Conservation (phyloP, 2,797 vertebrate species). For the Cryptoblepharus egeriae region DNA sequence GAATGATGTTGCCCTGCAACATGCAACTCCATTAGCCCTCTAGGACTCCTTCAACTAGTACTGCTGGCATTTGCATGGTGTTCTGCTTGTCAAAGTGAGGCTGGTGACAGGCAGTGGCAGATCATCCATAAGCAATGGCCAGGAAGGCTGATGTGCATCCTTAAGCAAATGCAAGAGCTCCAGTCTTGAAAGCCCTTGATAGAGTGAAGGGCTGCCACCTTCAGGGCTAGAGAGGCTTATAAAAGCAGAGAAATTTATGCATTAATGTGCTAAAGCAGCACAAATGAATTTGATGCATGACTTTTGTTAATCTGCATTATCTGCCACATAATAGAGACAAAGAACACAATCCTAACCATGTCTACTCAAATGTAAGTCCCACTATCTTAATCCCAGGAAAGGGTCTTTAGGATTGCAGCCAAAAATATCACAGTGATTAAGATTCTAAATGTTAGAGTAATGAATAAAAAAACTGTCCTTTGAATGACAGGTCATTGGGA, state of each 20-base stretch:
- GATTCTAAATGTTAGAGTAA: too few species aligned
- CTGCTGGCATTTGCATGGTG: background rate
- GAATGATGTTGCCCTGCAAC: background rate
- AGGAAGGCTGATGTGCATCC: background rate
- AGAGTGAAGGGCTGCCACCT: background rate
- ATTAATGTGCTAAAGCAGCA: background rate
- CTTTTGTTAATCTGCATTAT: background rate
- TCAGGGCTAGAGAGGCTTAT: background rate
- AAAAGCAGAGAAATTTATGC: background rate
- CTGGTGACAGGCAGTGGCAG: background rate
- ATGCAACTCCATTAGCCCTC: background rate
- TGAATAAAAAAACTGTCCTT: background rate
- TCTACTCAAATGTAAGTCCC: too few species aligned
- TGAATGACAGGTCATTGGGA: conserved; percentile 20
- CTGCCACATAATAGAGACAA: background rate
- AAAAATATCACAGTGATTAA: too few species aligned
- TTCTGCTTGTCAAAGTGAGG: background rate
- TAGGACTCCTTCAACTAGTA: background rate
- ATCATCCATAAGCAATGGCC: rapidly evolving
- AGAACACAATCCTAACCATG: background rate
- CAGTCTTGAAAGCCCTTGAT: background rate
- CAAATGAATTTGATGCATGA: background rate
- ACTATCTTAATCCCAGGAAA: too few species aligned
- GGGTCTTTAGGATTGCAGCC: too few species aligned
- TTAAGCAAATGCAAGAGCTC: background rate